These are phyloP conservation scores for Raja brachyura DNA, from an alignment of 2,113 vertebrate species.

Conservation along the genomic window DNA sequence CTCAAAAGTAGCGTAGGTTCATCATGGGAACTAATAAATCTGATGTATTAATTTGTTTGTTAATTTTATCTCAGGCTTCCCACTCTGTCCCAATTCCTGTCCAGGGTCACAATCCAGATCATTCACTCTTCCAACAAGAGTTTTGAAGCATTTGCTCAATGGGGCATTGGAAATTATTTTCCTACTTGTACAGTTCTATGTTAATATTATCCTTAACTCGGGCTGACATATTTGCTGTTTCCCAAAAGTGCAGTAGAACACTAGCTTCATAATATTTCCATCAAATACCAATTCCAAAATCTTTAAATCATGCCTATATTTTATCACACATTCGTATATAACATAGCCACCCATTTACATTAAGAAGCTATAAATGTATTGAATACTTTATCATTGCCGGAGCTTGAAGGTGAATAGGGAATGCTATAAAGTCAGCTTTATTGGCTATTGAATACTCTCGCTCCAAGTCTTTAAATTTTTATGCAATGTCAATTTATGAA, in stretches of 20 bases:
- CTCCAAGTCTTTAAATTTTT: background rate
- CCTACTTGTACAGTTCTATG: background rate
- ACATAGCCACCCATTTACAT: background rate
- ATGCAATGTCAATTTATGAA: background rate
- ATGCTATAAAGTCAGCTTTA: background rate
- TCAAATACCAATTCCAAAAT: background rate
- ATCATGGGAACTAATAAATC: background rate
- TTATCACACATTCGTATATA: background rate
- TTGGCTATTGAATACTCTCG: background rate
- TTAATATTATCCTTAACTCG: constrained; percentile 10
- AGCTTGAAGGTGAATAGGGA: background rate
- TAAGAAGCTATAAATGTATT: background rate
- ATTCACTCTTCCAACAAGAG: background rate
- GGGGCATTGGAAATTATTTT: background rate
- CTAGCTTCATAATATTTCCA: background rate
- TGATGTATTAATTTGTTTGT: background rate
- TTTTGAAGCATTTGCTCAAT: background rate
- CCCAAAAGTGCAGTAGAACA: background rate
- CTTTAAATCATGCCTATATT: constrained; percentile 25
- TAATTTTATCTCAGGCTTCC: background rate
- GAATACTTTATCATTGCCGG: background rate
- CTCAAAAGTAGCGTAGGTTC: too few species aligned
- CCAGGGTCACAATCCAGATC: too few species aligned
- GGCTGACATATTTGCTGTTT: background rate
- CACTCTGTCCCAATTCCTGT: background rate